A percentile compares a stretch with the other conserved stretches of the same genome.
These are phyloP conservation scores for Neodiprion pinetum DNA, from an alignment of 1,140 invertebrate species.

Conservation along the genomic window DNA sequence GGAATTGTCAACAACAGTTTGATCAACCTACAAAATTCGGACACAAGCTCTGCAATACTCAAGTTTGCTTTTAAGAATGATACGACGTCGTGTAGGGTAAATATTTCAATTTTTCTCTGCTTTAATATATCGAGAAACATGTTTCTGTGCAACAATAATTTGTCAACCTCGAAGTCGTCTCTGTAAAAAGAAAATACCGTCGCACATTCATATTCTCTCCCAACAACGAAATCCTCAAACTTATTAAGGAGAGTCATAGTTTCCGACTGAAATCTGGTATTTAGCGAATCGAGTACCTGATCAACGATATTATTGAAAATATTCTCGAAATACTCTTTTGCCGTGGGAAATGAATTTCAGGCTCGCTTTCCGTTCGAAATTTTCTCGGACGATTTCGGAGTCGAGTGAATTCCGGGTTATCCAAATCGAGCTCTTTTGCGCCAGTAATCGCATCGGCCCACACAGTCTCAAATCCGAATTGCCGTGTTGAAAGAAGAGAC, in stretches of 20 bases:
- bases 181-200: not conserved
- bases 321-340: constrained; percentile 1
- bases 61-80: not conserved
- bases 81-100: too few relatives aligned
- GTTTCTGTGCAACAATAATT: constrained; percentile 2
- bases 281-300: constrained; percentile 3
- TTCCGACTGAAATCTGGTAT: not conserved
- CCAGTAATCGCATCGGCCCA: constrained; percentile 18
- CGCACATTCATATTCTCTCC: constrained; percentile 4
- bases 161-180: constrained; percentile 7
- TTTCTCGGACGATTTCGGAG: constrained; percentile 20
- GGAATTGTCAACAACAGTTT: constrained; percentile 25
- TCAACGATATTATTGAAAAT: constrained; percentile 5
- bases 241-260: not conserved
- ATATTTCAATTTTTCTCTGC: too few relatives aligned
- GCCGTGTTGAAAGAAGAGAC: constrained; percentile 21
- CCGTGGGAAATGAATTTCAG: constrained; percentile 25
- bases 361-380: constrained; percentile 1
- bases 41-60: constrained; percentile 1
- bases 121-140: not conserved
- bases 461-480: constrained; percentile 26
- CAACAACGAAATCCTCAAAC: not conserved
- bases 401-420: constrained; percentile 17
- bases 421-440: constrained; percentile 3
- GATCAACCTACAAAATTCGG: constrained; percentile 18